Base-by-base conservation (phyloP, 2,113 vertebrate genomes). In the Larimichthys polyactis region DNA sequence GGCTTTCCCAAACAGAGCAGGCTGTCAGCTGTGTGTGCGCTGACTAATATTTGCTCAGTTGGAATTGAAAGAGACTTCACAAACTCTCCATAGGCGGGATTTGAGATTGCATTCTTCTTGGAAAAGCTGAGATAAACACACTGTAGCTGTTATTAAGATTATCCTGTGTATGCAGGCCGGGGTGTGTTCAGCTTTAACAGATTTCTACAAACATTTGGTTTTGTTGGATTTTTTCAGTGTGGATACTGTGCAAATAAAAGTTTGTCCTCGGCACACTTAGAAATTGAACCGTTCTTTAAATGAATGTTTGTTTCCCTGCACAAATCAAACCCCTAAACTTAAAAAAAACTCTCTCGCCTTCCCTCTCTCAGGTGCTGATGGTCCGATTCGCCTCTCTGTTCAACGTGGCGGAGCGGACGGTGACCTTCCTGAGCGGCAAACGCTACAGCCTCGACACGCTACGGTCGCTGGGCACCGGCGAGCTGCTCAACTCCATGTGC, bases 401-500 rank as follows among this genome's bases (percentile, higher is more conserved):
- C 93, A 96, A 99, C 82, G 93, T 96, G 54, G 96, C 95, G 19
- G 97, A 98, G 15, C 96, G 97, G 64, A 98, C 97, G 0, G 97
- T 99, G 87, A 99, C 97, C 81, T 99, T 99, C 92, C 95, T 99
- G 79, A 98, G 97, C 70, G 98, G 98, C 36, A 97, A 96, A 89
- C 96, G 96, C 77, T 99, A 97, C 89, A 97, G 96, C 32, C 95
- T 99, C 58, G 97, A 98, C 89, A 95, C 96, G 44, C 88, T 99
- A 51, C 96, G 95, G 74, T 96, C 96, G 1, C 96, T 99, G 92
- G 98, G 98, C 73, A 97, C 97, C 15, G 97, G 98, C 17, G 97
- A 99, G 86, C 96, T 99, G 69, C 97, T 99, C 78, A 96, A 95
- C 90, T 97, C 98, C 36, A 99, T 99, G 97, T 99, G 99, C 87